Base-by-base conservation (phyloP, 2,113 vertebrate species). In the Austrofundulus limnaeus region DNA sequence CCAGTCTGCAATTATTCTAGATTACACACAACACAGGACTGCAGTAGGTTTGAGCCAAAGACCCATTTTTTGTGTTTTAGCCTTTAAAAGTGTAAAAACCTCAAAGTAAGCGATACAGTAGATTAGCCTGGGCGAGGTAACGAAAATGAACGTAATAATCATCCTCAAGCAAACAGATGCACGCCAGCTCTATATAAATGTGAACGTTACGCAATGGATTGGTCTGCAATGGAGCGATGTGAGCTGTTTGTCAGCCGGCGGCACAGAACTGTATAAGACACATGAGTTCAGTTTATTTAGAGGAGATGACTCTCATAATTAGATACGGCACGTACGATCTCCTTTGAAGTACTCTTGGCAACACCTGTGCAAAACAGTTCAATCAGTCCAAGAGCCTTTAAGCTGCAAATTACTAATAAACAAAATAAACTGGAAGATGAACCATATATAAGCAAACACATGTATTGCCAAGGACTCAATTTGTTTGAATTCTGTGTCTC, bases 1-100 rank as follows among this genome's bases (percentile, higher is more conserved):
- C 13, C 14, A 88, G 75, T 52, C 85, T 85, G 79, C 79, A 89
- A 89, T 88, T 87, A 87, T 70, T 75, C 55, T 54, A 61, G 82
- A 82, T 84, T 84, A 81, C 77, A 84, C 80, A 71, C 69, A 66
- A 69, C 70, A 71, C 41, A 17, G 39, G 61, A 39, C 48, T 31
- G 48, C 66, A 60, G 64, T 20, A 65, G 61, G 59, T 72, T 83
- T 81, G 61, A 81, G 72, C 48, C 46, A 14, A 2, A 3, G 3
- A 48, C 47, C 37, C 37, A 38, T 67, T 78, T 83, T 67, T 67
- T 78, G 83, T 79, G 49, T 23, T 62, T 70, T 20, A 9, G 56
- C 38, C 58, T 41, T 72, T 71, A 71, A 53, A 84, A 79, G 65
- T 48, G 6, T 62, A 24, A 49, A n/a, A 37, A 65, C 25, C n/a